phyloP scores from a whole-genome alignment of 2,888 invertebrate species.

The Caenorhabditis drosophilae region DNA sequence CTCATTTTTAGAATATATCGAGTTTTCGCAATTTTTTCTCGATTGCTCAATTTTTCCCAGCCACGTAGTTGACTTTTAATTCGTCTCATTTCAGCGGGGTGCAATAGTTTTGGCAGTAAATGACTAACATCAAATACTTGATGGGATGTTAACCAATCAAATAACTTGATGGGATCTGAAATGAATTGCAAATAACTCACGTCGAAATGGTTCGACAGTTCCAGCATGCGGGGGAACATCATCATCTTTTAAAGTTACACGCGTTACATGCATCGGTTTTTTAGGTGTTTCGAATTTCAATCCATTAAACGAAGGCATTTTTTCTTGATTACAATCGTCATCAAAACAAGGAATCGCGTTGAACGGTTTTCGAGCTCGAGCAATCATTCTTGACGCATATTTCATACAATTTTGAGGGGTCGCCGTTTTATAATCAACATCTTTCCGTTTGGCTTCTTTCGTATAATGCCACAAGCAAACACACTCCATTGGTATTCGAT shows the following conservation, averaged over 20 bases:
- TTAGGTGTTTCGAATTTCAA: neutral
- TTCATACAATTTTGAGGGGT: conserved; percentile 41
- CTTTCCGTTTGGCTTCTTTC: conserved; percentile 36
- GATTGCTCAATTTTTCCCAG: conserved; percentile 51
- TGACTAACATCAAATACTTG: conserved; percentile 56
- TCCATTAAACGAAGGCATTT: neutral
- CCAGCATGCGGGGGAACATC: conserved; percentile 22
- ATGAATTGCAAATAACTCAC: conserved; percentile 12
- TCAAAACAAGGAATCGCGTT: conserved; percentile 38
- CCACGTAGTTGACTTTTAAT: conserved; percentile 44
- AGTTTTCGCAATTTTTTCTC: conserved; percentile 51
- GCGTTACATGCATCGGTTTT: conserved; percentile 10
- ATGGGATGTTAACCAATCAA: conserved; percentile 55
- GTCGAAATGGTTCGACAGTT: neutral
- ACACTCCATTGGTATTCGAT: conserved; percentile 59
- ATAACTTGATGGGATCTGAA: conserved; percentile 65
- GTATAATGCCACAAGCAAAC: conserved; percentile 61
- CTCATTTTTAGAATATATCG: conserved; percentile 45
- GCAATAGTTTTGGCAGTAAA: conserved; percentile 54
- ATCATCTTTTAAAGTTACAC: conserved; percentile 25
- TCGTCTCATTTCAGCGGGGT: conserved; percentile 41
- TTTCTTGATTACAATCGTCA: conserved; percentile 5
- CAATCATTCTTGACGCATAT: conserved; percentile 41
- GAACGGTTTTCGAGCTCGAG: conserved; percentile 36
- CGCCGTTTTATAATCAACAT: conserved; percentile 48